A percentile compares a stretch with the other conserved stretches of the same genome.
phyloP scores from a whole-genome alignment of 2,113 vertebrate genomes.

The Nerophis ophidion region DNA sequence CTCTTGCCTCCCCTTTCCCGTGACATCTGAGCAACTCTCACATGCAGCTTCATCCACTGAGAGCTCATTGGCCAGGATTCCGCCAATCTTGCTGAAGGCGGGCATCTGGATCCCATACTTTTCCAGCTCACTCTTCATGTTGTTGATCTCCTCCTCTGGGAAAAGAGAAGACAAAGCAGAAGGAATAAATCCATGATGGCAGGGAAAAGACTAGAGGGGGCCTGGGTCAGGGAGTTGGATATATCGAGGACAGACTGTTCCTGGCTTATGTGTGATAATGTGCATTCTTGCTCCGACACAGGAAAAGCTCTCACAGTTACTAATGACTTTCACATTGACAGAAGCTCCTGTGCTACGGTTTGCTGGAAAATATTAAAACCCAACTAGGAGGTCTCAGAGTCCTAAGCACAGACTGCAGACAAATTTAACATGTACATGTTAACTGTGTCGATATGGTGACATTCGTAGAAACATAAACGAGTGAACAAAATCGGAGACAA shows the following conservation, averaged over 20 bases:
- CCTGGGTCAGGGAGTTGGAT: neutral
- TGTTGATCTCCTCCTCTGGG: slow-evolving; percentile 96
- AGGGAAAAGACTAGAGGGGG: neutral
- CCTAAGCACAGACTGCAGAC: neutral
- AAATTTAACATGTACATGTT: neutral
- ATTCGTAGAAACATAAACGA: neutral
- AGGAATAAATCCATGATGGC: slow-evolving; percentile 10
- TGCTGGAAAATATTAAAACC: neutral
- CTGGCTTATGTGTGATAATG: slow-evolving; percentile 49
- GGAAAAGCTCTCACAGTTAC: slow-evolving; percentile 57
- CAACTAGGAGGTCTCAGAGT: neutral
- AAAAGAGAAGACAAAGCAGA: slow-evolving; percentile 20
- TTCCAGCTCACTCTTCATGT: slow-evolving; percentile 95
- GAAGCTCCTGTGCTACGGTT: slow-evolving; percentile 17
- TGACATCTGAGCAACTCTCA: slow-evolving; percentile 64
- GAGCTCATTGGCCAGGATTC: slow-evolving; percentile 93
- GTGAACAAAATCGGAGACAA: slow-evolving; percentile 1
- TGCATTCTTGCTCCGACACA: slow-evolving; percentile 45
- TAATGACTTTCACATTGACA: slow-evolving; percentile 65
- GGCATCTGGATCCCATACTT: slow-evolving; percentile 99
- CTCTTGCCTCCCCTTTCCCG: neutral
- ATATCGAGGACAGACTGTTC: slow-evolving; percentile 36
- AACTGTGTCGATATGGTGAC: slow-evolving; percentile 4
- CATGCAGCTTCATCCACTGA: slow-evolving; percentile 95
- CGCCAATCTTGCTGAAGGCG: slow-evolving; percentile 97